These are phyloP conservation scores for Silvanus unidentatus DNA, from an alignment of 2,888 invertebrate species.

Conservation along the genomic window DNA sequence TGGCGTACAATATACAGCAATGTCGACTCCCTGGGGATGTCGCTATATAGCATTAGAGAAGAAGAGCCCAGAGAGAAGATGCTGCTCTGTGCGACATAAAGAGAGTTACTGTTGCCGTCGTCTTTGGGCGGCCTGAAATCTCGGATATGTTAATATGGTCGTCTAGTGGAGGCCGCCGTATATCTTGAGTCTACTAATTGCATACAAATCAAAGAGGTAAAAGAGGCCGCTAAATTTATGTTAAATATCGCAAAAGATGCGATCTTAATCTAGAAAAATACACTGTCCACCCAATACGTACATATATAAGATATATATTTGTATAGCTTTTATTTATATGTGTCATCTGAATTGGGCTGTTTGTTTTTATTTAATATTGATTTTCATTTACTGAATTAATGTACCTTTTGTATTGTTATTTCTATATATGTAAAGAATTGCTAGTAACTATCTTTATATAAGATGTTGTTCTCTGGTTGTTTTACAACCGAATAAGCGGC, in stretches of 20 bases:
- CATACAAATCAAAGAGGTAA: conserved; percentile 37
- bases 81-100: not conserved
- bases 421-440: too few species aligned
- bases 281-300: too few species aligned
- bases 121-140: conserved; percentile 18
- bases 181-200: conserved; percentile 36
- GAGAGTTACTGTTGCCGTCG: conserved; percentile 10
- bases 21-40: conserved; percentile 17
- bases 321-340: conserved; percentile 10
- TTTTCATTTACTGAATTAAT: conserved; percentile 29
- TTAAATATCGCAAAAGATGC: conserved; percentile 33
- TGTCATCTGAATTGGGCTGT: conserved; percentile 32
- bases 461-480: not conserved
- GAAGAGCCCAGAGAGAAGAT: not conserved
- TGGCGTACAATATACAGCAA: conserved; percentile 8
- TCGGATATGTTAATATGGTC: conserved; percentile 39
- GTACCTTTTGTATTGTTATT: conserved; percentile 22
- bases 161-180: conserved; percentile 33
- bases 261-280: conserved; percentile 31
- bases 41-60: conserved; percentile 3
- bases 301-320: too few species aligned
- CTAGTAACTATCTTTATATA: too few species aligned
- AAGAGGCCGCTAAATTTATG: conserved; percentile 36
- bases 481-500: conserved; percentile 27
- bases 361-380: conserved; percentile 33